Evolutionary conservation across 2,797 vertebrate species (phyloP), one percentile per base, ranked within the genome.

Genomic region (Myotis findleyi): DNA sequence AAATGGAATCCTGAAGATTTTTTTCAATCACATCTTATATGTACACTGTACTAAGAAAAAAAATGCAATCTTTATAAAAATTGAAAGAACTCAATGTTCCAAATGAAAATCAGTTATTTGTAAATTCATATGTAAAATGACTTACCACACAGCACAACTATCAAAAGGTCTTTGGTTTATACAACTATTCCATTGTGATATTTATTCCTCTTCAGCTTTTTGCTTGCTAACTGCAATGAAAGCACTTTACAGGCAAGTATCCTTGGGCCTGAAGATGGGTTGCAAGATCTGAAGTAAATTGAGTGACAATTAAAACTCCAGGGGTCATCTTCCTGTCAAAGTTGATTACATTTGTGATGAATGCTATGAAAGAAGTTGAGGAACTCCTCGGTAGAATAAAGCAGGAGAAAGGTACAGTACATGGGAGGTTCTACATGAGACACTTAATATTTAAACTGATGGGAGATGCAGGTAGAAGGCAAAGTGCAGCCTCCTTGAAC

Each of bases 361-460:
- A 95, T 66, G 47, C 9, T 73, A 7, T 36, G 38, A 88, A 92
- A 68, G 36, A 82, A 72, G 10, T 83, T 89, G 55, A 95, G 47
- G 44, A 77, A 59, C 12, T 38, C 76, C 27, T 79, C n/a, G 5
- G 18, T 27, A 68, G 41, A 92, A 66, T 87, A 83, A 96, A 62
- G 30, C 57, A 36, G 4, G 41, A 76, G 13, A 92, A 30, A 13
- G 18, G 20, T 18, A 82, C 47, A 66, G 17, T 83, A 8, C 44
- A 30, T n/a, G 21, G 25, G 55, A 47, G 7, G 11, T 79, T 83
- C 33, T 72, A 87, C 30, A 18, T 59, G 49, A 87, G 76, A 33
- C 57, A 86, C 85, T 92, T 88, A 77, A 92, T 92, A 90, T 71
- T n/a, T 53, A 89, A 84, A 75, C 12, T 79, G 66, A 80, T 25